These are phyloP conservation scores for Percina caprodes DNA, from an alignment of 2,113 vertebrate genomes.

Conservation along the genomic window DNA sequence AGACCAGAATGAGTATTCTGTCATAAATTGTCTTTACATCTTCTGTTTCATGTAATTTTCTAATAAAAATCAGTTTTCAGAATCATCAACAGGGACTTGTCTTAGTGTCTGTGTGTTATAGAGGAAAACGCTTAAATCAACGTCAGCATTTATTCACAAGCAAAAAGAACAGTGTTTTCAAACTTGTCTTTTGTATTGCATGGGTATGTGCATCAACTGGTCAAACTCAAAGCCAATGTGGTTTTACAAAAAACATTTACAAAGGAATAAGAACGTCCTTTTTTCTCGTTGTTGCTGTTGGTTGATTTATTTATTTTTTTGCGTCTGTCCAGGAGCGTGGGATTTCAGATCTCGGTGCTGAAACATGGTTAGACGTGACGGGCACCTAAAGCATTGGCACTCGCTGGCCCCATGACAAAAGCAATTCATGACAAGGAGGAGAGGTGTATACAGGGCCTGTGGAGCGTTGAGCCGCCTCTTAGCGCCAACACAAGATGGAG, in stretches of 20 bases:
- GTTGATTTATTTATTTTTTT: conserved; percentile 27
- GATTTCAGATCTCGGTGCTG: conserved; percentile 50
- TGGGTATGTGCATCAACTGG: conserved; percentile 48
- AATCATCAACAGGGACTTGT: conserved; percentile 24
- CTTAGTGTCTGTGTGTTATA: conserved; percentile 9
- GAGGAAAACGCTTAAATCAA: conserved; percentile 46
- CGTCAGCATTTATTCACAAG: conserved; percentile 81
- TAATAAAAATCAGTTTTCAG: conserved; percentile 72
- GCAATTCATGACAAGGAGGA: conserved; percentile 51
- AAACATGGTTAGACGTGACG: conserved; percentile 46
- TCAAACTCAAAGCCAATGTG: conserved; percentile 62
- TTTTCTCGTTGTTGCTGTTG: neutral
- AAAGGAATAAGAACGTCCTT: conserved; percentile 58
- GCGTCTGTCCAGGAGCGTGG: conserved; percentile 19
- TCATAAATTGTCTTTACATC: conserved; percentile 45
- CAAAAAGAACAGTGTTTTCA: conserved; percentile 68
- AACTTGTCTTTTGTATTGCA: conserved; percentile 52
- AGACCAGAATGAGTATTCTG: conserved; percentile 23
- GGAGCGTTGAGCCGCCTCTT: conserved; percentile 83
- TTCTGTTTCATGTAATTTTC: conserved; percentile 65
- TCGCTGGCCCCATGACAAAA: conserved; percentile 26
- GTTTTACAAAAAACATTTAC: conserved; percentile 63
- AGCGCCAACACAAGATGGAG: conserved; percentile 93
- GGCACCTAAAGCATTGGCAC: conserved; percentile 54
- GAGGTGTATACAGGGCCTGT: conserved; percentile 26